phyloP scores from a whole-genome alignment of 2,113 vertebrate genomes.

The Phocoena sinus region DNA sequence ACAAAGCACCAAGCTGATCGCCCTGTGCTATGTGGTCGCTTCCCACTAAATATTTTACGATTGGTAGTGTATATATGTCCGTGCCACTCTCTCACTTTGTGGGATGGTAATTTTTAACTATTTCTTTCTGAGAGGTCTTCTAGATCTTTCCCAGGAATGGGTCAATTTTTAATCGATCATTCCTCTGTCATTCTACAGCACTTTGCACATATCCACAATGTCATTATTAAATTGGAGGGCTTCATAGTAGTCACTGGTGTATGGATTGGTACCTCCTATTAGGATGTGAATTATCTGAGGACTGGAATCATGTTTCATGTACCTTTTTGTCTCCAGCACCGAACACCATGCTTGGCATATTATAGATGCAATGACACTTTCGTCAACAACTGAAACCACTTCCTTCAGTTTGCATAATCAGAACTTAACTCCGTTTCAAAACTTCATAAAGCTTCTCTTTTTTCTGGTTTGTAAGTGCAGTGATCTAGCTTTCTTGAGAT shows the following conservation, averaged over 20 bases:
- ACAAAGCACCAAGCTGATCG: too few relatives aligned
- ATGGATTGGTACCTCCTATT: neutral
- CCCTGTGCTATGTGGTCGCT: too few relatives aligned
- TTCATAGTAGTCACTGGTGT: neutral
- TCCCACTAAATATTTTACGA: too few relatives aligned
- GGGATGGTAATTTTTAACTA: neutral
- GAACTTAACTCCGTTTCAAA: neutral
- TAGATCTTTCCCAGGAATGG: neutral
- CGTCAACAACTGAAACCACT: neutral
- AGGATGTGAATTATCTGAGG: neutral
- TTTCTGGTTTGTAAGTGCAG: neutral
- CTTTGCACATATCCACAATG: neutral
- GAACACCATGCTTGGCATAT: neutral
- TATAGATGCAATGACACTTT: neutral
- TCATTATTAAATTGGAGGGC: neutral
- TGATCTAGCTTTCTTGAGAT: neutral
- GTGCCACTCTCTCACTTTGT: too few relatives aligned
- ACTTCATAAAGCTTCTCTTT: neutral
- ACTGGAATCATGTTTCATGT: neutral
- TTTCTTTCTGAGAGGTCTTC: neutral
- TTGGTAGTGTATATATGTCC: too few relatives aligned
- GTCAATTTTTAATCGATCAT: neutral
- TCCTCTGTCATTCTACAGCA: neutral
- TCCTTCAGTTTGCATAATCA: neutral
- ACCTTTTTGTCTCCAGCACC: neutral